A percentile compares a stretch with the other conserved stretches of the same genome.
These are phyloP conservation scores for Rachycentron canadum DNA, from an alignment of 2,797 vertebrate genomes.

Conservation along the genomic window DNA sequence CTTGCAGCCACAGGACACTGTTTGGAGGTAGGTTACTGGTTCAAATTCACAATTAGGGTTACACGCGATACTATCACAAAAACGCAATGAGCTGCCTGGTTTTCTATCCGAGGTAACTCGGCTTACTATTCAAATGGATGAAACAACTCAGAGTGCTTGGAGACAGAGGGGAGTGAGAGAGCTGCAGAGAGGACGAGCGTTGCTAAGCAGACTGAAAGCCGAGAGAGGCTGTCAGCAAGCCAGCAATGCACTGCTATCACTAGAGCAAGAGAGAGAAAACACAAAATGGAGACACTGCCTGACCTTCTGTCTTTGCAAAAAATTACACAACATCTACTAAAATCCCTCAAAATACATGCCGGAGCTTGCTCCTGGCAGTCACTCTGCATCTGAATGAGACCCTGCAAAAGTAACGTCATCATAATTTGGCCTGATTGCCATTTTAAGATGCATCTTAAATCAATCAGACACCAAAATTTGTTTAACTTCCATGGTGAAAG, in stretches of 20 bases:
- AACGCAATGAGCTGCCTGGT: conserved; percentile 41
- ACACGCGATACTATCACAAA: background rate
- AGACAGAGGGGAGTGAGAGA: conserved; percentile 75
- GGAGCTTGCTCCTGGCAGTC: conserved; percentile 7
- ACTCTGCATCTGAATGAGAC: background rate
- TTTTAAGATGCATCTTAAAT: conserved; percentile 6
- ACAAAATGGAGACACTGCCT: conserved; percentile 80
- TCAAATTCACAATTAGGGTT: conserved; percentile 36
- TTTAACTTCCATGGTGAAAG: background rate
- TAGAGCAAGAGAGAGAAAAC: conserved; percentile 59
- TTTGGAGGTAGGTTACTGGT: conserved; percentile 49
- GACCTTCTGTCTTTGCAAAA: conserved; percentile 54
- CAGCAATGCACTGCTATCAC: conserved; percentile 73
- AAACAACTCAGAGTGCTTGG: conserved; percentile 70
- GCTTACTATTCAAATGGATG: conserved; percentile 63
- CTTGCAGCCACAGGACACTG: conserved; percentile 12
- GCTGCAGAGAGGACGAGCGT: conserved; percentile 75
- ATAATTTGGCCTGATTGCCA: conserved; percentile 1
- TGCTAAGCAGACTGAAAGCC: conserved; percentile 83
- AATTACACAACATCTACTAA: conserved; percentile 41
- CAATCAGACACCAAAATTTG: background rate
- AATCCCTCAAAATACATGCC: conserved; percentile 29
- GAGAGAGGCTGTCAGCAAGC: conserved; percentile 77
- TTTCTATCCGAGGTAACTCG: conserved; percentile 55
- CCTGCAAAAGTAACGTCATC: conserved; percentile 6